Evolutionary conservation across 2,113 vertebrate genomes (phyloP), one percentile per base, ranked within the genome.

Genomic region (Sciurus niger): DNA sequence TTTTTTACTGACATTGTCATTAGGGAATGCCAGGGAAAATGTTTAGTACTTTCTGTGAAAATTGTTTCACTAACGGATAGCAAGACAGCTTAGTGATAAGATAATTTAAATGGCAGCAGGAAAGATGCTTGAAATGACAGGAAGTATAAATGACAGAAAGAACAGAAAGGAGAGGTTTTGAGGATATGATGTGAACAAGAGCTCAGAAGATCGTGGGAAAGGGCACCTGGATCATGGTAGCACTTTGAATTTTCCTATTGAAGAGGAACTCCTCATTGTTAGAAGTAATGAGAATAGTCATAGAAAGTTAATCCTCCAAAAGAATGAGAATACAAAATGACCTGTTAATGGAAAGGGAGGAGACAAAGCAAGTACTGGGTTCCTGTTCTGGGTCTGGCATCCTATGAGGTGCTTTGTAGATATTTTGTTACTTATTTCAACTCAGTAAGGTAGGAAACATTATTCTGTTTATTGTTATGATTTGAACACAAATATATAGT

Each of bases 81-180:
- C 96, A 87, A 98, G 98, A 98, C 98, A 98, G 97, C 98, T 97
- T 95, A 97, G 96, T 98, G 98, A 99, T 98, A 98, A 98, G 98
- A 98, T 98, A 98, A 98, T 98, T 98, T 98, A 97, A 98, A 98
- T 97, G 98, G 97, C 95, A 97, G 90, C 95, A 94, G 95, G 96
- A 96, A 98, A 98, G 97, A 96, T 96, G 98, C 91, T 95, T 96
- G 97, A 97, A 98, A 79, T 98, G 97, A 97, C 95, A 96, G 97
- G 95, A 84, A 94, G 94, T 97, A 97, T 93, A 97, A 97, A 98
- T 96, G 98, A 98, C 97, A 98, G 97, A 97, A 91, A n/a, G 89
- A 89, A 79, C 78, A 93, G 97, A 96, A 97, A 97, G 53, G 85
- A 0, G 0, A 94, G 84, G 89, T 94, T 97, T 96, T 78, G 95